Evolutionary conservation across 2,797 vertebrate genomes (phyloP), one percentile per base, ranked within the genome.

Genomic region (Pachyuromys duprasi): DNA sequence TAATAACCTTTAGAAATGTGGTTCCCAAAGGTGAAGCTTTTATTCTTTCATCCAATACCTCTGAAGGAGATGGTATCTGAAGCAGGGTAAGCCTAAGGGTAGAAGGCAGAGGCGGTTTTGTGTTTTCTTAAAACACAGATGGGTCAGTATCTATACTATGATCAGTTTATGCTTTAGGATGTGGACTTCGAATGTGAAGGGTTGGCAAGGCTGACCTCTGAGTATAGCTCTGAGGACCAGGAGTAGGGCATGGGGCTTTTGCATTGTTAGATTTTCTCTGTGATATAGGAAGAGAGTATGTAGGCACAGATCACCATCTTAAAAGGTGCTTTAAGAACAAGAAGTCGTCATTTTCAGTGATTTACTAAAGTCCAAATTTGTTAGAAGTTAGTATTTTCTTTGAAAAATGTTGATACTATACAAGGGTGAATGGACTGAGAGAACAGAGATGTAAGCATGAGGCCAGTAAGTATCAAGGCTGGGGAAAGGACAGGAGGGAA

Each of bases 331-430:
- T 89, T 33, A 57, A 53, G 31, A 76, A 49, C 62, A 62, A 92
- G 11, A 86, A 39, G 55, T 36, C 36, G 69, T 28, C 8, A 62
- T 91, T 96, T 93, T 90, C 36, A 74, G 1, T 91, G 31, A 79
- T 63, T 86, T 92, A 8, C 3, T 67, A 15, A 92, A 89, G 42
- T 82, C 63, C 45, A 74, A 78, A 74, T 88, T 63, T 90, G 76
- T 26, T 86, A 55, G 26, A 94, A 86, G 39, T 89, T 75, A 55
- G 39, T 31, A 36, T 92, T 94, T 14, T 14, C 88, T 96, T 96
- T 89, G 36, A 69, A 94, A 42, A 92, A 74, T 80, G 13, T 4
- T 69, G 5, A 69, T 33, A 72, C 63, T 31, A 2, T 55, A 57
- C 67, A 75, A 42, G 31, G 12, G 15, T n/a, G 31, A 69, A 53